Evolutionary conservation across 2,797 vertebrate species (phyloP), one percentile per base, ranked within the genome.

Genomic region (Mastacembelus armatus): DNA sequence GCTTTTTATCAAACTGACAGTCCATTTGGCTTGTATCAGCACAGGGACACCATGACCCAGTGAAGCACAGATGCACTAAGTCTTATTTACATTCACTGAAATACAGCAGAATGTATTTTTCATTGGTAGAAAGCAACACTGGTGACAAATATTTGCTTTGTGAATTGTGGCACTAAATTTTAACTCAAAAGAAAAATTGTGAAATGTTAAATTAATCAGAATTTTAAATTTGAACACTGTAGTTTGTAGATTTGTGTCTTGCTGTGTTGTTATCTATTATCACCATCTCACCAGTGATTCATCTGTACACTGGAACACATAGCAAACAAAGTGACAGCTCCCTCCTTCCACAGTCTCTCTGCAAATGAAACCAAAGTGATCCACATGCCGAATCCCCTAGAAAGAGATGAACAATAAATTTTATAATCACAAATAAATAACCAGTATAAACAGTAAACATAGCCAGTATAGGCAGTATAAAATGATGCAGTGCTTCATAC

Each of bases 321-420:
- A 99, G 75, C 97, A 99, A 70, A 98, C 96, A 54, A 98, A 99
- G 79, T 96, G 95, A 71, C 95, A 96, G 81, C 91, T 96, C 29
- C 95, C 94, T 16, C 92, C 92, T 35, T 95, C 95, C 16, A 95
- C 94, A 1, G 94, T 93, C 80, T 99, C 98, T 76, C 97, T 96
- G 92, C 98, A 99, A 90, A 99, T 99, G 86, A 99, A 99, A 50
- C 98, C 98, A 62, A 99, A 99, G 87, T 99, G 98, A 93, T 99
- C 98, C 88, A 97, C 98, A 0, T 99, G 96, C 70, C 92, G 93
- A 85, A 99, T 98, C 74, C 98, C 98, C 98, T 99, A 77, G 0
- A 67, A 50, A 77, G 45, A 72, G 42, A 79, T 9, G 11, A 67
- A 24, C 4, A 3, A 44, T 4, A 10, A 1, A 2, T 21, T 49